Conservation (phyloP, 2,113 vertebrate genomes). For the Hymenochirus boettgeri region DNA sequence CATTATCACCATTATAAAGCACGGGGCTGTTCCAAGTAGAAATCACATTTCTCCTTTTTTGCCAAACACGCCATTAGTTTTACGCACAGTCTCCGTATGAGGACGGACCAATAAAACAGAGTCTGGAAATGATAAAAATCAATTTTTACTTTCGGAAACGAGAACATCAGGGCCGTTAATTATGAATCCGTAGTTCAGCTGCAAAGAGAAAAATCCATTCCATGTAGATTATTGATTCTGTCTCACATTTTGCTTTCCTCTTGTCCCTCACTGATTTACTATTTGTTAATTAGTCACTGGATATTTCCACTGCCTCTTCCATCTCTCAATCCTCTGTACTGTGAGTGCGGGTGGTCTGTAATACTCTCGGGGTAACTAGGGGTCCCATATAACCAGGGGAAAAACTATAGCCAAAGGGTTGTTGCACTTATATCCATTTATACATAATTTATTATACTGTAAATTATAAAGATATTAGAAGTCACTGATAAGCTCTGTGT, state of each 20-base stretch:
- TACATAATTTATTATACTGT: too few relatives aligned
- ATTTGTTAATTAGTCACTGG: neutral
- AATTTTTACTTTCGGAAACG: slow-evolving; percentile 28
- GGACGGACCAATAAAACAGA: slow-evolving; percentile 19
- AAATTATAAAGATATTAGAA: too few relatives aligned
- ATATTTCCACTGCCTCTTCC: too few relatives aligned
- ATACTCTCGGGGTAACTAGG: too few relatives aligned
- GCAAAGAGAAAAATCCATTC: slow-evolving; percentile 23
- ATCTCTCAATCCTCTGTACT: too few relatives aligned
- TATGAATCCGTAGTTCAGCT: slow-evolving; percentile 15
- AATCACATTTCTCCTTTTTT: neutral
- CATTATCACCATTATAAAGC: slow-evolving; percentile 18
- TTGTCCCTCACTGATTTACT: neutral
- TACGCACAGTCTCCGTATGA: slow-evolving; percentile 11
- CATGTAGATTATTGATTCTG: slow-evolving; percentile 15
- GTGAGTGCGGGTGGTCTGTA: too few relatives aligned
- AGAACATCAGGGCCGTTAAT: slow-evolving; percentile 20
- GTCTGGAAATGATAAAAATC: slow-evolving; percentile 23
- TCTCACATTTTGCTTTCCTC: neutral
- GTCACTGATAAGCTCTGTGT: too few relatives aligned
- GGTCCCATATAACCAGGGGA: too few relatives aligned
- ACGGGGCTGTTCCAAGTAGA: slow-evolving; percentile 2
- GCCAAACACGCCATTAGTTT: slow-evolving; percentile 36
- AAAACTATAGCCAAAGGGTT: too few relatives aligned
- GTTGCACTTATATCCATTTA: too few relatives aligned